phyloP scores from a whole-genome alignment of 2,888 invertebrate species.

The Tineola bisselliella region DNA sequence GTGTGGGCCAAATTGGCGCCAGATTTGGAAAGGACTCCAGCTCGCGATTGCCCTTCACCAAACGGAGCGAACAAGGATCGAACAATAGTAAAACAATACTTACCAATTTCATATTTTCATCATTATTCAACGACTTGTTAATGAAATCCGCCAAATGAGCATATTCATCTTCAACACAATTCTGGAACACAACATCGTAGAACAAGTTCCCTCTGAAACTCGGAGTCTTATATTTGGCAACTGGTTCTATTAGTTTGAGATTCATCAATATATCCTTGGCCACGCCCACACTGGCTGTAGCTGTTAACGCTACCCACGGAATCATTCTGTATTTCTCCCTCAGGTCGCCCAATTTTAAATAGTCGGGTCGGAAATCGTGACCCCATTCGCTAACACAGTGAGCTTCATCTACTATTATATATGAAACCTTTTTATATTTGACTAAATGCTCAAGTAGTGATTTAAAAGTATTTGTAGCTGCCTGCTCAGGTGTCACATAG shows the following conservation, averaged over 20 bases:
- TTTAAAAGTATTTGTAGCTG: slow-evolving; percentile 81
- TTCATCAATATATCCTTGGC: slow-evolving; percentile 83
- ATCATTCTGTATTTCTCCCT: slow-evolving; percentile 70
- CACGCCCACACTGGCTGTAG: slow-evolving; percentile 87
- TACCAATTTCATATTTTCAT: slow-evolving; percentile 58
- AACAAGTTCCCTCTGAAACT: slow-evolving; percentile 93
- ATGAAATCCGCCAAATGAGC: slow-evolving; percentile 83
- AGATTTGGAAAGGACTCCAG: too few relatives aligned
- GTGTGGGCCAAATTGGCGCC: too few relatives aligned
- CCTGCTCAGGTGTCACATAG: slow-evolving; percentile 97
- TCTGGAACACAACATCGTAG: slow-evolving; percentile 93
- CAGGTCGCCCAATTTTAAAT: slow-evolving; percentile 81
- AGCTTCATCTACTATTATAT: slow-evolving; percentile 96
- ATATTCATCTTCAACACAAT: slow-evolving; percentile 82
- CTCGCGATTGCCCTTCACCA: too few relatives aligned
- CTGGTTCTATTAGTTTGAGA: slow-evolving; percentile 73
- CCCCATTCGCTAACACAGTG: slow-evolving; percentile 99
- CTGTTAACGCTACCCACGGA: slow-evolving; percentile 93
- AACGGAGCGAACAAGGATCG: too few relatives aligned
- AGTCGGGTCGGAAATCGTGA: slow-evolving; percentile 96
- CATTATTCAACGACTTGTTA: slow-evolving; percentile 69
- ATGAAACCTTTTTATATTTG: slow-evolving; percentile 81
- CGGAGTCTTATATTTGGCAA: slow-evolving; percentile 81
- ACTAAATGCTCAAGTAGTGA: slow-evolving; percentile 74
- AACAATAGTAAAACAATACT: slow-evolving; percentile 27